Evolutionary conservation across 1,140 invertebrate genomes (phyloP).

Genomic region (Drosophila baimaii): DNA sequence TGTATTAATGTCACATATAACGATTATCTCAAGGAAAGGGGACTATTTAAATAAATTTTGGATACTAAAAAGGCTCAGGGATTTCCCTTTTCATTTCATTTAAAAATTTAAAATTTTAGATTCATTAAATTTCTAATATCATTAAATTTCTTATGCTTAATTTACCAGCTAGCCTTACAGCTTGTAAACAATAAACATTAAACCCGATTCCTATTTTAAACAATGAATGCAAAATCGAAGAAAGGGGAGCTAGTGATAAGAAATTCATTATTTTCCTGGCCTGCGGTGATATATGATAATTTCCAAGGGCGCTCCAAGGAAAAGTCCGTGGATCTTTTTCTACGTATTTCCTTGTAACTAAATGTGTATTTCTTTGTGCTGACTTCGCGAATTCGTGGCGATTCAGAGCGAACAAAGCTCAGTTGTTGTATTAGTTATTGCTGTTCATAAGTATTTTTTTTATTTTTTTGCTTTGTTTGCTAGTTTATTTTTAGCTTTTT

Average conservation of each 20-base stretch:
- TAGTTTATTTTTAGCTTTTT: constrained; percentile 76
- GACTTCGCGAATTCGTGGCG: constrained; percentile 53
- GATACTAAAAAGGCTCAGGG: too few relatives aligned
- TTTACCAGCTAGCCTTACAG: background rate
- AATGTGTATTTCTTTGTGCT: constrained; percentile 17
- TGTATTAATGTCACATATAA: too few relatives aligned
- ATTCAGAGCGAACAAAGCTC: constrained; percentile 42
- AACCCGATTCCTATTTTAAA: background rate
- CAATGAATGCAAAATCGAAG: background rate
- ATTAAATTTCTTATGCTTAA: background rate
- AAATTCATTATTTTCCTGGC: background rate
- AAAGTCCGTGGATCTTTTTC: background rate
- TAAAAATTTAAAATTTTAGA: too few relatives aligned
- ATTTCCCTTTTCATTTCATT: too few relatives aligned
- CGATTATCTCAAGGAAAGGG: background rate
- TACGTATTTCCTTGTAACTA: background rate
- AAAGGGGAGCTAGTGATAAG: background rate
- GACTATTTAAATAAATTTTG: too few relatives aligned
- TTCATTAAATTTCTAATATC: background rate
- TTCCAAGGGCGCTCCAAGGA: constrained; percentile 19
- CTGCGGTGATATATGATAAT: background rate
- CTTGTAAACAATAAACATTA: background rate
- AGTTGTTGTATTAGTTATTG: constrained; percentile 40
- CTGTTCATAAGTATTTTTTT: constrained; percentile 25
- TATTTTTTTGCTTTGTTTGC: constrained; percentile 38